These are phyloP conservation scores for Patiria miniata DNA, from an alignment of 35 echinoderm and acorn worm species.

Conservation along the genomic window DNA sequence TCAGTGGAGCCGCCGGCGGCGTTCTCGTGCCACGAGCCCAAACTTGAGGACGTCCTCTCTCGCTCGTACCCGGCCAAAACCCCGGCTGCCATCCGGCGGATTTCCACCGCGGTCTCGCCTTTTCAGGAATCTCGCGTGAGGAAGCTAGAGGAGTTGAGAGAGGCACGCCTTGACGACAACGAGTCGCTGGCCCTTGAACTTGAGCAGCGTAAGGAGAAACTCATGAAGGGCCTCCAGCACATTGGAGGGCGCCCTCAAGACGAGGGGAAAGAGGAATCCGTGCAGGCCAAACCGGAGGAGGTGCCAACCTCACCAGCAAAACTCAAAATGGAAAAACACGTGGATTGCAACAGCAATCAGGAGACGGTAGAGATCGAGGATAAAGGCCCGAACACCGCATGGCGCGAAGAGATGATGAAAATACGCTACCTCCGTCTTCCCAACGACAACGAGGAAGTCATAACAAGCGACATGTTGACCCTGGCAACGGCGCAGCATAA, in stretches of 20 bases:
- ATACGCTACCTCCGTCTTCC: conserved; percentile 4
- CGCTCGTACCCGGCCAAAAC: neutral
- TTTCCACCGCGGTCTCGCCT: neutral
- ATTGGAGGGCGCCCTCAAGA: conserved; percentile 10
- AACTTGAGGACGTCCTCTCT: conserved; percentile 1
- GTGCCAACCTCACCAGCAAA: no score
- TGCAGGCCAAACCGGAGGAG: no score
- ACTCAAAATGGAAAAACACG: no score
- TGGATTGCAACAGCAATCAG: no score
- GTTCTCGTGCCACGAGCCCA: conserved; percentile 6
- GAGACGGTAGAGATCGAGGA: neutral
- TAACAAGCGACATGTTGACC: neutral
- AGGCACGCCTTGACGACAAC: conserved; percentile 5
- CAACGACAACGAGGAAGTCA: neutral
- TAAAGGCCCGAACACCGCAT: neutral
- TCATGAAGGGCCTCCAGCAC: neutral
- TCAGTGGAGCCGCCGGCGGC: neutral
- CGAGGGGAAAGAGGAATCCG: neutral
- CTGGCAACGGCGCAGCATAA: neutral
- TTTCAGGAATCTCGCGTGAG: neutral
- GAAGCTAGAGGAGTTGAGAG: neutral
- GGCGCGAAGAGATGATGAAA: conserved; percentile 11
- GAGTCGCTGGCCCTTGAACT: neutral
- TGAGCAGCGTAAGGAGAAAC: conserved; percentile 17
- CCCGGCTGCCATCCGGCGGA: neutral